These are phyloP conservation scores for Drosophila nigrodunni DNA, from an alignment of 1,140 invertebrate genomes.

Conservation along the genomic window DNA sequence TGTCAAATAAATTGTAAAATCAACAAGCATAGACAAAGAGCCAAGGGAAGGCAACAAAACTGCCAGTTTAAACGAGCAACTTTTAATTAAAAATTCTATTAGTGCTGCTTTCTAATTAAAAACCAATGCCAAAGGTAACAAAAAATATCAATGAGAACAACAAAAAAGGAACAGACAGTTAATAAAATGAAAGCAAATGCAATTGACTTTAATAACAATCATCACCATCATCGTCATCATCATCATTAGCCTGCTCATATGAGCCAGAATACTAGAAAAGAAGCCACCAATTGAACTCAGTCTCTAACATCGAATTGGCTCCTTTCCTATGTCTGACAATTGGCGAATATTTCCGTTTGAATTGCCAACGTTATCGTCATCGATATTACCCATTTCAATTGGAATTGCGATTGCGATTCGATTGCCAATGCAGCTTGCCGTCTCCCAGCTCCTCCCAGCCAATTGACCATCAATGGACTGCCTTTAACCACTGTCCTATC, in stretches of 20 bases:
- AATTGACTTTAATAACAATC: constrained; percentile 59
- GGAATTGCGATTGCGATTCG: constrained; percentile 36
- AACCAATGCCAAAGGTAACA: constrained; percentile 50
- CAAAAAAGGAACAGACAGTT: constrained; percentile 31
- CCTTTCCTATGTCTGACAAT: constrained; percentile 29
- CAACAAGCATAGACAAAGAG: constrained; percentile 51
- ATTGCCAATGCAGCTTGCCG: constrained; percentile 17
- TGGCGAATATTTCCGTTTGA: constrained; percentile 55
- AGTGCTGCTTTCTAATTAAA: constrained; percentile 78
- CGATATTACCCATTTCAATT: constrained; percentile 55
- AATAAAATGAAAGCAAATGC: constrained; percentile 58
- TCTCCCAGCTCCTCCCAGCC: constrained; percentile 47
- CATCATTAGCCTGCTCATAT: constrained; percentile 29
- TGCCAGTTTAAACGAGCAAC: constrained; percentile 52
- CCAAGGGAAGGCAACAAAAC: constrained; percentile 7
- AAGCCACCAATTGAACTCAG: constrained; percentile 4
- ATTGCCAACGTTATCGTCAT: constrained; percentile 56
- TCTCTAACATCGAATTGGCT: neutral
- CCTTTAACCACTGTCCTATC: constrained; percentile 27
- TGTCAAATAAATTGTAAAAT: constrained; percentile 67
- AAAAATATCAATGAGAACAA: constrained; percentile 15
- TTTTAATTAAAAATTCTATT: constrained; percentile 83
- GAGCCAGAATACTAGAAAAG: neutral
- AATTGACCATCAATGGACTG: constrained; percentile 71
- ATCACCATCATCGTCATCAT: constrained; percentile 37